phyloP scores from a whole-genome alignment of 2,113 vertebrate species.

The Ammospiza caudacuta region DNA sequence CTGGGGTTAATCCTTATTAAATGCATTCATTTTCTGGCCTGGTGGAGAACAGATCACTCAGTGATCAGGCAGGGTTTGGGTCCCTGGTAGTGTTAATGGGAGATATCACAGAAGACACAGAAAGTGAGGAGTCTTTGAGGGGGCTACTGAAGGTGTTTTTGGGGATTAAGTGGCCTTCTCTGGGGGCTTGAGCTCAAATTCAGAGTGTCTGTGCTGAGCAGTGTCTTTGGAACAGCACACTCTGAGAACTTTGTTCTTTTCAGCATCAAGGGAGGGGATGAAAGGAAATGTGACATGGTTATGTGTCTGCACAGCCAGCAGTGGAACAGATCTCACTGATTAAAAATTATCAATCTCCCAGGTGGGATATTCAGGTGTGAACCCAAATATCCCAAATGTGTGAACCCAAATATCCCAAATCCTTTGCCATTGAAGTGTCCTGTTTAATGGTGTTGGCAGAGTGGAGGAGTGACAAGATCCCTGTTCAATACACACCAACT shows the following conservation, averaged over 20 bases:
- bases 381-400: not conserved
- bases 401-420: not conserved
- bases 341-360: not conserved
- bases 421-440: not conserved
- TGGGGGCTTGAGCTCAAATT: not conserved
- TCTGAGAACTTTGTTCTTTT: not conserved
- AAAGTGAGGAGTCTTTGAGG: constrained; percentile 5
- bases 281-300: not conserved
- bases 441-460: not conserved
- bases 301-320: not conserved
- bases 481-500: not conserved
- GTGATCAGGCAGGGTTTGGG: constrained; percentile 20
- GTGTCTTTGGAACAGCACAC: not conserved
- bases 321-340: not conserved
- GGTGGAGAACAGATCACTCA: constrained; percentile 47
- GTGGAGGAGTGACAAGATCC: not conserved
- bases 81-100: not conserved
- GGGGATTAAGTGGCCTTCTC: constrained; percentile 33
- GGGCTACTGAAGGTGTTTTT: constrained; percentile 18
- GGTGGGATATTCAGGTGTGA: not conserved
- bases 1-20: constrained; percentile 74
- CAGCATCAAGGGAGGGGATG: not conserved
- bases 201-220: not conserved
- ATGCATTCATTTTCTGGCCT: constrained; percentile 66
- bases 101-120: constrained; percentile 25